Base-by-base conservation (phyloP, 2,113 vertebrate genomes). In the Glaucidium brasilianum region DNA sequence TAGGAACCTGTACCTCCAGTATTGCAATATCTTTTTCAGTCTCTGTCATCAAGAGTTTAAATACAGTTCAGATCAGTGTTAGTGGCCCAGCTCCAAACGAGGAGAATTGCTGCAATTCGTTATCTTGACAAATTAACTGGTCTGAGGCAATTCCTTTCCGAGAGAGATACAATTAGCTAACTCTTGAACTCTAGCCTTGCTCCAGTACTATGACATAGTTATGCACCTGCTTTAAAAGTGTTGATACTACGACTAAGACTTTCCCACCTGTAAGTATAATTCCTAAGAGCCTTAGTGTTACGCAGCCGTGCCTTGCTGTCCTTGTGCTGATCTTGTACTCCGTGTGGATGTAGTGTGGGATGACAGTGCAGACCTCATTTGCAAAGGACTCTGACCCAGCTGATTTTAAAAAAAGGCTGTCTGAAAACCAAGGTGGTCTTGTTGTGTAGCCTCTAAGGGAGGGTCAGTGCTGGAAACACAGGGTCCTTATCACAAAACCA, bases 91-190 rank as follows among this genome's bases (percentile, higher is more conserved):
- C 93, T 97, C 97, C 96, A 97, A 82, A 89, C 3, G 50, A 89
- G 37, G 84, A 80, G 95, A 96, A 94, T 71, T 96, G 95, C 92
- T 89, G 81, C 95, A 94, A 90, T 96, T 97, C 91, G 86, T 97
- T 96, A 96, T 97, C 96, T 97, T 96, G 95, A 96, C 94, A 97
- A 95, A 96, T 97, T 95, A 96, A 96, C 95, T 87, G 77, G 77
- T 95, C 95, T 97, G 96, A 96, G 95, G 96, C 94, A 97, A 95
- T 97, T 96, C 84, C 91, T 96, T 96, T 96, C 66, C 87, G 77
- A 96, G 94, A 89, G 94, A 95, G 91, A 94, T 69, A 83, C 91
- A 96, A 88, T 94, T 97, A 97, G 84, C 91, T 82, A 90, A 88
- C 94, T 95, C 89, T 83, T 94, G 97, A 95, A 96, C 94, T 96